A percentile compares a stretch with the other conserved stretches of the same genome.
Evolutionary conservation across 2,888 invertebrate genomes (phyloP).

Genomic region (Coecobrya sp.): DNA sequence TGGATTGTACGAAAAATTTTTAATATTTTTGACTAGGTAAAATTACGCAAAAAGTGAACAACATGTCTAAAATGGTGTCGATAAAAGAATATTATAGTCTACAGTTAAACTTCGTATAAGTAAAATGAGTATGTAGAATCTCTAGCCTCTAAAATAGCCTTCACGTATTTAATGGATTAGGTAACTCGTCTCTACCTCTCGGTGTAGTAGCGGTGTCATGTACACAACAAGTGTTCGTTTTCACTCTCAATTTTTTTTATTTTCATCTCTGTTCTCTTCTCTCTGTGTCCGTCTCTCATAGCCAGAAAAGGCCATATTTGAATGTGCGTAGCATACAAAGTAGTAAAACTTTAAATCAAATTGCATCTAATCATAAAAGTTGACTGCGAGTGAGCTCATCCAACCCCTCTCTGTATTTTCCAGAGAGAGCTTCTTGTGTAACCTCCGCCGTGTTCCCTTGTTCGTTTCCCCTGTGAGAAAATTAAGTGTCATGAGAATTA

Average conservation of each 20-base stretch:
- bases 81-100: background rate
- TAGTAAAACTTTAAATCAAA: constrained; percentile 67
- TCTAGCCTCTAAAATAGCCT: no score
- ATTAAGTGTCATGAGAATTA: constrained; percentile 67
- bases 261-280: background rate
- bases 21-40: background rate
- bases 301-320: constrained; percentile 13
- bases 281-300: background rate
- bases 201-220: background rate
- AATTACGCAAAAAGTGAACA: constrained; percentile 6
- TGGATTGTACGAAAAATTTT: background rate
- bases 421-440: background rate
- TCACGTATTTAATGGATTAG: background rate
- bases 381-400: constrained; percentile 22
- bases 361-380: constrained; percentile 71
- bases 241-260: background rate
- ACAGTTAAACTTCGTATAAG: background rate
- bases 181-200: background rate
- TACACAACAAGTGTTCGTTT: constrained; percentile 56
- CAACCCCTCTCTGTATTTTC: constrained; percentile 17
- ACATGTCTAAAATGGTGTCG: background rate
- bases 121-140: no score
- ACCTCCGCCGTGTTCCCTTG: constrained; percentile 7
- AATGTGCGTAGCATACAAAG: constrained; percentile 36
- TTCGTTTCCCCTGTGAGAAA: constrained; percentile 50